Evolutionary conservation across 2,113 vertebrate genomes (phyloP).

Genomic region (Synodontis membranacea): DNA sequence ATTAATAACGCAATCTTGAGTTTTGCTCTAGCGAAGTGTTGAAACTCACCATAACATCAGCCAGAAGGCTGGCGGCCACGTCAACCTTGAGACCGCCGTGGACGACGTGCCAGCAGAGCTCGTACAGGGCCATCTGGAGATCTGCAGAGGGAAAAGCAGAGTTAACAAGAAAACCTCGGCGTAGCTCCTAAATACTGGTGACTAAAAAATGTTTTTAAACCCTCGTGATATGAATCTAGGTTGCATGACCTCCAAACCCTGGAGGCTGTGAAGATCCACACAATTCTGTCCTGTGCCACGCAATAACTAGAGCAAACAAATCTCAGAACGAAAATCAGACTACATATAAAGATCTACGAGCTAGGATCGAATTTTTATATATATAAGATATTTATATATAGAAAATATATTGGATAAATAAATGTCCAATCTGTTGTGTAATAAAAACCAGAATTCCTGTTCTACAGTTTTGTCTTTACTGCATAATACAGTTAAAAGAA

Average conservation of each 20-base stretch:
- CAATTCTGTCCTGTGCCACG: too few relatives aligned
- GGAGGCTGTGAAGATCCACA: background rate
- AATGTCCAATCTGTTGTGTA: background rate
- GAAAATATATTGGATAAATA: background rate
- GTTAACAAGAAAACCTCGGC: background rate
- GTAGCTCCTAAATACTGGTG: background rate
- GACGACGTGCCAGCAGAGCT: conserved; percentile 90
- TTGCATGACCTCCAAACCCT: background rate
- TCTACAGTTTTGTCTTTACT: background rate
- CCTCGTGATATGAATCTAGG: background rate
- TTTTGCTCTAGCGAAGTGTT: background rate
- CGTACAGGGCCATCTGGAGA: conserved; percentile 89
- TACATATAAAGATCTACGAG: background rate
- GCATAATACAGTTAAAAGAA: background rate
- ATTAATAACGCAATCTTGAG: background rate
- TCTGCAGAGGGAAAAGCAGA: conserved; percentile 73
- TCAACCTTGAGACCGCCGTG: conserved; percentile 93
- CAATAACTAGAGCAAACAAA: background rate
- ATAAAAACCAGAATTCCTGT: background rate
- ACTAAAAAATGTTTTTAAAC: background rate
- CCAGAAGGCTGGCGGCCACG: conserved; percentile 84
- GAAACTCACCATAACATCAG: conserved; percentile 86
- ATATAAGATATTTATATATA: background rate
- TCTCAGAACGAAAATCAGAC: background rate
- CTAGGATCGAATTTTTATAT: background rate